Percentiles rank a stretch among this genome's conserved stretches.
Conservation (phyloP, 2,113 vertebrate species). For the Nycticorax nycticorax region DNA sequence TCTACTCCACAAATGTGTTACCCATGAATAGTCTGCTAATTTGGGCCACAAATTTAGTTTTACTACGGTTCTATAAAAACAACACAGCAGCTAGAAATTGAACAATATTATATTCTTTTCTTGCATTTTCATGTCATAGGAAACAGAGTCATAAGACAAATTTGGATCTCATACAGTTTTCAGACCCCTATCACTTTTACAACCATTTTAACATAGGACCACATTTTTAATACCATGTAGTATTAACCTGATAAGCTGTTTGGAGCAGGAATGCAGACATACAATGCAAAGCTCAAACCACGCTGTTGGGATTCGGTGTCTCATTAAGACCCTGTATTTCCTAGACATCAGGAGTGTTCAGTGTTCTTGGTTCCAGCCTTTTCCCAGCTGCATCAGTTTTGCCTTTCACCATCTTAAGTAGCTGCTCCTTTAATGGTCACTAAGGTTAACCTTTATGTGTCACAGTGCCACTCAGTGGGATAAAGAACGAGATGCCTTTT, state of each 20-base stretch:
- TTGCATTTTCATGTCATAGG: background rate
- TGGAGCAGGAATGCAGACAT: background rate
- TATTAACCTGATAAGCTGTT: background rate
- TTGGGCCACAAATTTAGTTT: background rate
- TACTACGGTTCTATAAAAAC: background rate
- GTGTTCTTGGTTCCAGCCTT: background rate
- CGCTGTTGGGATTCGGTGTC: background rate
- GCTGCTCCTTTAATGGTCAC: background rate
- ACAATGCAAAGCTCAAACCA: accelerated
- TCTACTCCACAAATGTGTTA: background rate
- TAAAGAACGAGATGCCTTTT: constrained; percentile 18
- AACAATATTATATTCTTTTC: background rate
- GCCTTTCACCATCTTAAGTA: constrained; percentile 8
- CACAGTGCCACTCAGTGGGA: constrained; percentile 17
- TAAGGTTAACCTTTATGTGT: constrained; percentile 18
- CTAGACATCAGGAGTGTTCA: background rate
- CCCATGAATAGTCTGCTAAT: background rate
- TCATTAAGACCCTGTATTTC: background rate
- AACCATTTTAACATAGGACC: background rate
- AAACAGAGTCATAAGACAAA: background rate
- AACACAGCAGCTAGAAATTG: background rate
- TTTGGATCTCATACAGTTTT: background rate
- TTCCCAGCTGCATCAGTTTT: background rate
- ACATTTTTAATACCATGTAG: background rate
- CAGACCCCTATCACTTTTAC: background rate